phyloP scores from a whole-genome alignment of 2,113 vertebrate genomes.

The Otis tarda region DNA sequence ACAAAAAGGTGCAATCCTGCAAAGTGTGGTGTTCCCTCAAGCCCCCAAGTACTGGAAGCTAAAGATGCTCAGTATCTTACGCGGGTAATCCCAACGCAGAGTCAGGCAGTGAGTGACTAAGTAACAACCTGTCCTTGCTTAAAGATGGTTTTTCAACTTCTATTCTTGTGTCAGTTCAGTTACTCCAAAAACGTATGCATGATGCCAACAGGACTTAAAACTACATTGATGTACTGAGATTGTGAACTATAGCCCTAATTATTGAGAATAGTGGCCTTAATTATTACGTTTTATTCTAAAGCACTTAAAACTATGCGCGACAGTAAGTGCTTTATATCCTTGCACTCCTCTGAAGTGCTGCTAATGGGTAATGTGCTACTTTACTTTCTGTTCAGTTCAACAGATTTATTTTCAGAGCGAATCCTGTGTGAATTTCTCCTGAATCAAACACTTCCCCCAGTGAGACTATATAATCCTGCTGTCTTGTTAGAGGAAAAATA shows the following conservation, averaged over 20 bases:
- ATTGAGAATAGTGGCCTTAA: neutral
- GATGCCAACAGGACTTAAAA: neutral
- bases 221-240: neutral
- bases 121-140: neutral
- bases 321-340: neutral
- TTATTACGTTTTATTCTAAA: neutral
- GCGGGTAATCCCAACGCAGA: neutral
- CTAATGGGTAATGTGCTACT: neutral
- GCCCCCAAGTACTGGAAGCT: accelerated
- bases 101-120: neutral
- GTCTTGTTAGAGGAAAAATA: constrained; percentile 65
- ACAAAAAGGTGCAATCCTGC: neutral
- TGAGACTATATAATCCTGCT: constrained; percentile 52
- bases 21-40: neutral
- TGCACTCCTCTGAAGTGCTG: neutral
- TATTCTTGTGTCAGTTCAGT: neutral
- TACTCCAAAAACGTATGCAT: neutral
- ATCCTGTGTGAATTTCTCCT: constrained; percentile 51
- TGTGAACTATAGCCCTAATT: neutral
- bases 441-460: constrained; percentile 64
- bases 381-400: constrained; percentile 48
- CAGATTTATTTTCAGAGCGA: constrained; percentile 58
- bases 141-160: neutral
- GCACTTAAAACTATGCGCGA: neutral
- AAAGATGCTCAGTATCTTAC: neutral